Evolutionary conservation across 2,797 vertebrate genomes (phyloP), one percentile per base, ranked within the genome.

Genomic region (Anguilla megastoma): DNA sequence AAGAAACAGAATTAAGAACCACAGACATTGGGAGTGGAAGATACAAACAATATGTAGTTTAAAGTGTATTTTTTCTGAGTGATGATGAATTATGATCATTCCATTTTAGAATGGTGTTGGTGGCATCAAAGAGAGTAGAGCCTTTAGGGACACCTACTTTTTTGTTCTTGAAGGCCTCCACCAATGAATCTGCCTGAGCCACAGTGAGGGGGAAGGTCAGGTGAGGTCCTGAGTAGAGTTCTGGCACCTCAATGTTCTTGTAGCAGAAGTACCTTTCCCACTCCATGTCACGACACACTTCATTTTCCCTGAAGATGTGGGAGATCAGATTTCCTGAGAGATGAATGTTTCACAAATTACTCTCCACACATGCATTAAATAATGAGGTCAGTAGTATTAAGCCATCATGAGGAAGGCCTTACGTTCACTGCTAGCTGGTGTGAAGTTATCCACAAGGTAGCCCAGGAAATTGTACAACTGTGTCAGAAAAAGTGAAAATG

Each of bases 391-490:
- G 33, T 10, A 45, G n/a, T 82, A 9, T 52, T 16, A 14, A 86
- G 30, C 41, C 14, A 85, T 30, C 69, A 84, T 30, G 60, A 69
- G 10, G 41, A 30, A 50, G 60, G 79, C 93, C 97, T 97, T 96
- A 98, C 98, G 93, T 93, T 98, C 96, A 56, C 91, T 95, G 94
- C 94, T 97, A 89, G 95, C 94, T 85, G 97, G 96, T 0, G 96
- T 97, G 93, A 98, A 97, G 92, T 98, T 97, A 74, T 97, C 97
- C 96, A 98, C 96, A 48, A 99, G 95, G 92, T 96, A 98, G 90
- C 95, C 96, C 93, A 99, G 99, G 91, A 98, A 99, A 86, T 96
- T 96, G 89, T 98, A 97, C 89, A 99, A 97, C 98, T 99, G 95
- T 85, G 95, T 85, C 86, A 90, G 83, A 91, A 45, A 91, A 87